Evolutionary conservation across 2,888 invertebrate species (phyloP), one percentile per base, ranked within the genome.

Genomic region (Artemia sinica): DNA sequence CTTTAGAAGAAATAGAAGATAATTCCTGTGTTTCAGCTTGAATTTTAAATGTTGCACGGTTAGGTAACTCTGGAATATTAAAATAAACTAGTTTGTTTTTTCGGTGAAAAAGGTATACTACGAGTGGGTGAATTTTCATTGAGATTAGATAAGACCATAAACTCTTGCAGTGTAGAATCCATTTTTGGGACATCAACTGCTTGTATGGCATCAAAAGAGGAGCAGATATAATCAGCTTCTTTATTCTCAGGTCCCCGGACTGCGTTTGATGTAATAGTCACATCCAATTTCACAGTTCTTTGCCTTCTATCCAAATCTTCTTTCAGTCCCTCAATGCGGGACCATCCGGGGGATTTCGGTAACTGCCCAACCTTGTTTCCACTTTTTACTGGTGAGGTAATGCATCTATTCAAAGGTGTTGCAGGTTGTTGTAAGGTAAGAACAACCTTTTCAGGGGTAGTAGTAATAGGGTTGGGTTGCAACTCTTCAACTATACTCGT

Each of bases 1-100:
- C 58, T n/a, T 58, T 18, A 14, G n/a, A 14, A 58, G 58, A 58
- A 14, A 58, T 58, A 18, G 58, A 8, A n/a, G 58, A 58, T 10
- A 58, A 58, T 8, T 58, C 58, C 58, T 58, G 58, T 18, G 58
- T 58, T 58, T 58, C 58, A 10, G 58, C 58, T 8, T 58, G 14
- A 58, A 58, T 58, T 9, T 58, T n/a, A 18, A 58, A 58, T 10
- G 58, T 58, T 14, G 18, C 18, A 14, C 58, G n/a, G 8, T 58
- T 58, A 18, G 10, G 58, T 1, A 14, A n/a, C 18, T 58, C 58
- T 28, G 28, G 28, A 28, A 4, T 28, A 28, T 28, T 28, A 28
- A 28, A 28, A 28, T 28, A 28, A 4, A n/a, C 28, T 28, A 28
- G 28, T 28, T 28, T 28, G 28, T 28, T 28, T 28, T 28, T 28